phyloP scores from a whole-genome alignment of 2,888 invertebrate species.

The Anticlea derivata region DNA sequence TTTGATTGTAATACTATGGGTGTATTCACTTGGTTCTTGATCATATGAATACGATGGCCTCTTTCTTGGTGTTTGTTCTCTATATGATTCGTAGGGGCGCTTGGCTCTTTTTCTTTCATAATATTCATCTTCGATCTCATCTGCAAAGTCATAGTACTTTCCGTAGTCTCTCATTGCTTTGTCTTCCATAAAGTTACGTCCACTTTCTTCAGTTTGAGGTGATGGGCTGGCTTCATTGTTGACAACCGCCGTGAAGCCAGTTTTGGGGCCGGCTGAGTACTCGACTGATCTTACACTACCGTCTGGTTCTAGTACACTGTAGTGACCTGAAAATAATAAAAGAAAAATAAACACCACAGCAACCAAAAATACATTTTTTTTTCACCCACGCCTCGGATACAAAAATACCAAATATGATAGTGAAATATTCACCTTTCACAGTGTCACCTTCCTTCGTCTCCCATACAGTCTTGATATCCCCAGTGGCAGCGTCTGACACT shows the following conservation, averaged over 20 bases:
- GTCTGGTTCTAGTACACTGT: slow-evolving; percentile 87
- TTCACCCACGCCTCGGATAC: too few relatives aligned
- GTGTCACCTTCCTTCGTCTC: slow-evolving; percentile 85
- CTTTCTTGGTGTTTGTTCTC: slow-evolving; percentile 57
- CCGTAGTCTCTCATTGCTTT: slow-evolving; percentile 69
- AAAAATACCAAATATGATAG: too few relatives aligned
- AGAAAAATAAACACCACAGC: neutral
- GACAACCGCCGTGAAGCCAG: slow-evolving; percentile 83
- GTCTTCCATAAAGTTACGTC: slow-evolving; percentile 50
- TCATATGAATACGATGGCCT: slow-evolving; percentile 60
- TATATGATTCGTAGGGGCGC: slow-evolving; percentile 57
- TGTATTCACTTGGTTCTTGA: slow-evolving; percentile 68
- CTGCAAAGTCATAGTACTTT: slow-evolving; percentile 64
- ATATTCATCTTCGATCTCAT: slow-evolving; percentile 59
- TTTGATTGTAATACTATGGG: slow-evolving; percentile 69
- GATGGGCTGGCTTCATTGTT: slow-evolving; percentile 71
- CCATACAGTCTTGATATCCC: slow-evolving; percentile 86
- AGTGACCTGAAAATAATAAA: slow-evolving; percentile 74
- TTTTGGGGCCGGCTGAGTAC: slow-evolving; percentile 83
- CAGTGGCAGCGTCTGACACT: slow-evolving; percentile 83
- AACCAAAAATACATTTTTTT: too few relatives aligned
- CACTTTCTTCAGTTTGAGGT: slow-evolving; percentile 33
- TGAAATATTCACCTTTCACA: slow-evolving; percentile 72
- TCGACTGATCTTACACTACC: slow-evolving; percentile 85
- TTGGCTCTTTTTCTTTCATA: slow-evolving; percentile 58